phyloP scores from a whole-genome alignment of 37 sponge, comb jelly and placozoan species.

The Ianthella basta region DNA sequence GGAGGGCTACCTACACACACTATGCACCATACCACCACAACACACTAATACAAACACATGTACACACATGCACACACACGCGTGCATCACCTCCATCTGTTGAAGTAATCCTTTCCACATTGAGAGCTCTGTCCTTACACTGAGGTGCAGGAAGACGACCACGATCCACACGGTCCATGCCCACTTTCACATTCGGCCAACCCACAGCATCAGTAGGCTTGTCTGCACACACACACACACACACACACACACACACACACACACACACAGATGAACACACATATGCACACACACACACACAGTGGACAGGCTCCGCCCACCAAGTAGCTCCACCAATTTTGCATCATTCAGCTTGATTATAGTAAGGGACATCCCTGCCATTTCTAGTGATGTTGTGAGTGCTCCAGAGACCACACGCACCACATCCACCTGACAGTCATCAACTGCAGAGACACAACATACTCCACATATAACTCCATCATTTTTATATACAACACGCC shows the following conservation, averaged over 20 bases:
- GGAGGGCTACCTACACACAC: not conserved
- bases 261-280: no score
- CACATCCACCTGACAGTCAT: constrained; percentile 40
- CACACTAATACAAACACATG: not conserved
- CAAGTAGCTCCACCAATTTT: constrained; percentile 52
- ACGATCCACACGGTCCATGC: constrained; percentile 19
- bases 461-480: no score
- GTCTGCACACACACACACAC: constrained; percentile 41
- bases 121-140: not conserved
- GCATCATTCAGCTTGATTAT: constrained; percentile 47
- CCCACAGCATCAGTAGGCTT: constrained; percentile 68
- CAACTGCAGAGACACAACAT: constrained; percentile 31
- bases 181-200: constrained; percentile 66
- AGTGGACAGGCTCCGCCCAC: constrained; percentile 13
- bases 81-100: not conserved
- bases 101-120: not conserved
- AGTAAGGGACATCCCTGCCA: constrained; percentile 94
- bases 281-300: not conserved
- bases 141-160: constrained; percentile 16
- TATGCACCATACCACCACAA: not conserved
- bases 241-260: not conserved
- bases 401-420: constrained; percentile 63
- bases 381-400: constrained; percentile 95
- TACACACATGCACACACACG: not conserved
- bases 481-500: no score